Base-by-base conservation (phyloP, 2,888 invertebrate species). In the Cryptocheilus praepositus region DNA sequence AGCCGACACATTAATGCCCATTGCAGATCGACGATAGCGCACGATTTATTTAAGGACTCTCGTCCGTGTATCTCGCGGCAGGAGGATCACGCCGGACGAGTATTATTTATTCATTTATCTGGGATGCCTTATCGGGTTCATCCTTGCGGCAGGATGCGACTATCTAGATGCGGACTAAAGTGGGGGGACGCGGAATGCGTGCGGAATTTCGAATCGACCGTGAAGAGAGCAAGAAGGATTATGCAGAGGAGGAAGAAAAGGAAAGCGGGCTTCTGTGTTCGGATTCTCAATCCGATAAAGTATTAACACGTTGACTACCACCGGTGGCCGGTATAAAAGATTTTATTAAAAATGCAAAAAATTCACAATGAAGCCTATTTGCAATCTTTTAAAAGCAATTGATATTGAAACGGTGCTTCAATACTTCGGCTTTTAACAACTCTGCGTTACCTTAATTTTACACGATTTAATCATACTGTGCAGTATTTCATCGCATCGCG, bases 1-100 rank as follows among this genome's bases (percentile, higher is more conserved):
- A 11, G 56, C 28, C 16, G 57, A 36, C 53, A 43, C 66, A 52
- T 68, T 66, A 70, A 69, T 59, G 61, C 49, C 36, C 61, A 43
- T 61, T 70, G 65, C 65, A 57, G 72, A 66, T 72, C 61, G 58
- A 22, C 7, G 70, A 66, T 70, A 71, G 36, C 18, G 18, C 58
- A 49, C 46, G 22, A 57, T 70, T 67, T 64, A 70, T 68, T 63
- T 61, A 65, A 65, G 57, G 56, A 61, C 44, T 51, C 15, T 22
- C 22, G 22, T 52, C 4, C 36, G 22, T 19, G 28, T 25, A 36
- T 16, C 28, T 21, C 53, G 53, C 22, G 16, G 3, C 16, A 19
- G 49, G 19, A 19, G 49, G 4, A 49, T 49, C 49, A n/a, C 52
- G 52, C 16, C 15, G 21, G 22, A 2, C 22, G 52, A 18, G 52